Conservation (phyloP, 2,888 invertebrate species). For the Pegoplata infirma region DNA sequence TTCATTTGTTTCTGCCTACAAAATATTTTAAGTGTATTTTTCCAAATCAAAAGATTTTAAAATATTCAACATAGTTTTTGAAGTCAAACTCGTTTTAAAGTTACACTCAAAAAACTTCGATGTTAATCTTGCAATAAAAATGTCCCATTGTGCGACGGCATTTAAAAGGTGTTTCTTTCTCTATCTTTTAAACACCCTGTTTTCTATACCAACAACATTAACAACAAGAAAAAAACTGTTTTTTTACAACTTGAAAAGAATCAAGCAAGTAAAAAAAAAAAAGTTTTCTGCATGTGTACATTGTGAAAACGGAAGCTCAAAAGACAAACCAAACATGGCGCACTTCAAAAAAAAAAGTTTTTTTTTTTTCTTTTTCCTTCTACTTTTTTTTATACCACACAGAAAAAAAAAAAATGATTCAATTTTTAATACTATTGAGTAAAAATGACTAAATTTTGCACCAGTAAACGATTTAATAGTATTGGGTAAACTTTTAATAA, state of each 20-base stretch:
- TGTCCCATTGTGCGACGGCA: conserved; percentile 64
- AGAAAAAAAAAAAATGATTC: too few relatives aligned
- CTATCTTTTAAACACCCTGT: conserved; percentile 30
- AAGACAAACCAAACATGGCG: conserved; percentile 77
- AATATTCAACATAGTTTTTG: too few relatives aligned
- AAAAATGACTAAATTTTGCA: too few relatives aligned
- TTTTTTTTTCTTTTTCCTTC: conserved; percentile 45
- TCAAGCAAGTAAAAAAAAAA: conserved; percentile 34
- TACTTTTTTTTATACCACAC: conserved; percentile 63
- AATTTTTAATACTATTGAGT: too few relatives aligned
- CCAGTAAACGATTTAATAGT: too few relatives aligned
- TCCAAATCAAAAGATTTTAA: too few relatives aligned
- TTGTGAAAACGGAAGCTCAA: conserved; percentile 72
- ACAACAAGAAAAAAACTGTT: conserved; percentile 44
- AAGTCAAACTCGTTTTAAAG: too few relatives aligned
- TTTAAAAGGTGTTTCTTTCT: not conserved
- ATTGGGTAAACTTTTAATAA: too few relatives aligned
- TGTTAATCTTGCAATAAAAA: too few relatives aligned
- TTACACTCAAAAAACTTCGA: too few relatives aligned
- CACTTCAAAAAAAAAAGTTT: conserved; percentile 67
- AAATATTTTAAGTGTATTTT: too few relatives aligned
- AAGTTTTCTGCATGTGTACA: conserved; percentile 35
- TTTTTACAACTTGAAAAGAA: conserved; percentile 8
- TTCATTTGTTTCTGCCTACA: too few relatives aligned
- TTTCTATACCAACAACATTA: not conserved